Evolutionary conservation across 2,888 invertebrate species (phyloP).

Genomic region (Mechanitis mazaeus): DNA sequence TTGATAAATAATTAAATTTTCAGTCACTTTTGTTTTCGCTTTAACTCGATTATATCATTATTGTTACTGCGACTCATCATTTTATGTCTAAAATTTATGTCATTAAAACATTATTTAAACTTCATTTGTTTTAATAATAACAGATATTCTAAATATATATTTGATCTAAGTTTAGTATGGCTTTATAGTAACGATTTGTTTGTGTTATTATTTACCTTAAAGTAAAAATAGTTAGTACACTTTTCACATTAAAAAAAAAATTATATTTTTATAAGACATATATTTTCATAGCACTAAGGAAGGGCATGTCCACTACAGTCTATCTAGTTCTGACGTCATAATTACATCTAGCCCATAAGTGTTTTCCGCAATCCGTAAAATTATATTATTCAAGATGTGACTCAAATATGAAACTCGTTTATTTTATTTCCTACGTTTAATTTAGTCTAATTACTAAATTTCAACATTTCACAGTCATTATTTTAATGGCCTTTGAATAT

Average conservation of each 20-base stretch:
- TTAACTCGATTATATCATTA: slow-evolving; percentile 1
- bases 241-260: too few relatives aligned
- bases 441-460: slow-evolving; percentile 6
- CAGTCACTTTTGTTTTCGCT: slow-evolving; percentile 26
- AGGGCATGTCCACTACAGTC: background rate
- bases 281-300: background rate
- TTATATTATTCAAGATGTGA: slow-evolving; percentile 6
- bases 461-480: slow-evolving; percentile 6
- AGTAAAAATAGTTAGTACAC: too few relatives aligned
- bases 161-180: too few relatives aligned
- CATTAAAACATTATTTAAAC: background rate
- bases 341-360: slow-evolving; percentile 2
- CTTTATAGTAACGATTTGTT: too few relatives aligned
- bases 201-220: too few relatives aligned
- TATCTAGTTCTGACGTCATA: background rate
- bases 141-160: too few relatives aligned
- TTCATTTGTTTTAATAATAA: too few relatives aligned
- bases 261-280: background rate
- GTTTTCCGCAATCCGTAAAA: slow-evolving; percentile 5
- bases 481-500: slow-evolving; percentile 5
- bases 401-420: slow-evolving; percentile 5
- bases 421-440: slow-evolving; percentile 6
- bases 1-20: slow-evolving; percentile 34
- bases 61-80: slow-evolving; percentile 1
- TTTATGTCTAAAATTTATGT: background rate